Percentiles rank a stretch among this genome's conserved stretches.
Evolutionary conservation across 2,113 vertebrate species (phyloP).

Genomic region (Petrocephalus zakoni): DNA sequence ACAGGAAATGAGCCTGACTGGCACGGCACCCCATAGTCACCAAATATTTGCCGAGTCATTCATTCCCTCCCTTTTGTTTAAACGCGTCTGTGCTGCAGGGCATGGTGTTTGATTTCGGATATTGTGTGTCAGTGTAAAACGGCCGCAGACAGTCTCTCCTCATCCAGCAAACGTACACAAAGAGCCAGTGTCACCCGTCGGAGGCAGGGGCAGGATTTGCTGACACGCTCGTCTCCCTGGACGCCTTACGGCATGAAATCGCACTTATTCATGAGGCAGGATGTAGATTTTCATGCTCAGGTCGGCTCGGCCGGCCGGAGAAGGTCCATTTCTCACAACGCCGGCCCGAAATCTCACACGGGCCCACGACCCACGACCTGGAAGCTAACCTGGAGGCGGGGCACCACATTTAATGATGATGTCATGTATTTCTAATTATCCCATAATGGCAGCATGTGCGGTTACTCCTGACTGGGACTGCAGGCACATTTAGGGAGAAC

Average conservation of each 20-base stretch:
- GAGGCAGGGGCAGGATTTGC: background rate
- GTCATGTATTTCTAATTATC: background rate
- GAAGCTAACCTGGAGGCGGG: background rate
- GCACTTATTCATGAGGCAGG: background rate
- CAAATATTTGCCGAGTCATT: constrained; percentile 35
- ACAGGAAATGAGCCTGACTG: constrained; percentile 3
- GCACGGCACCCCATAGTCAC: constrained; percentile 33
- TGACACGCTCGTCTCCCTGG: background rate
- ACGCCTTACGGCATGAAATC: background rate
- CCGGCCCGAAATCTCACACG: background rate
- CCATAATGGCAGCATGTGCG: background rate
- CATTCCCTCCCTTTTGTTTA: constrained; percentile 16
- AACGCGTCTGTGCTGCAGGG: background rate
- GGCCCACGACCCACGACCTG: background rate
- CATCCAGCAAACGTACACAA: background rate
- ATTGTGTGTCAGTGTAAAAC: background rate
- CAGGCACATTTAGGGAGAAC: background rate
- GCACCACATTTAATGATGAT: background rate
- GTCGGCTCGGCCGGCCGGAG: background rate
- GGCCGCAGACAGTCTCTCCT: constrained; percentile 7
- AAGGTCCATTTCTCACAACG: background rate
- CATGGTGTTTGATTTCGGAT: background rate
- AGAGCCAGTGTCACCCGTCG: background rate
- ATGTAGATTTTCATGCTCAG: background rate
- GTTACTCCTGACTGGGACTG: background rate